Conservation (phyloP, 1,140 invertebrate genomes). For the Onthophagus taurus region DNA sequence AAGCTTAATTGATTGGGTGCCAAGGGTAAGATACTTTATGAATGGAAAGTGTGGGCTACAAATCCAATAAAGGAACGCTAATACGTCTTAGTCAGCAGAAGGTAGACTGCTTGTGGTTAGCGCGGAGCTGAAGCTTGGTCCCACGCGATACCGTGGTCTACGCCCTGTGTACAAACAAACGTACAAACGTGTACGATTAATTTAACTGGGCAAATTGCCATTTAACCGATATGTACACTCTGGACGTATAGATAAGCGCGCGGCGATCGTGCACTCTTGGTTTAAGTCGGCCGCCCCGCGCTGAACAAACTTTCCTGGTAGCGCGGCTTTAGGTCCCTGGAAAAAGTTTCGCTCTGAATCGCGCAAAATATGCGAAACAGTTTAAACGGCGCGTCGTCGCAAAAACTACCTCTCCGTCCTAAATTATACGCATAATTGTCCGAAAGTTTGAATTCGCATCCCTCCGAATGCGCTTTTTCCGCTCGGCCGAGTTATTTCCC, state of each 20-base stretch:
- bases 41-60: constrained; percentile 17
- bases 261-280: no score
- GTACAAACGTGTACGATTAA: constrained; percentile 10
- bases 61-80: constrained; percentile 15
- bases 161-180: constrained; percentile 12
- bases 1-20: constrained; percentile 15
- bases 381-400: no score
- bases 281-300: no score
- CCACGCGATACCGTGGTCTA: background rate
- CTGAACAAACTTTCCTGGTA: no score
- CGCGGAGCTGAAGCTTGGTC: background rate
- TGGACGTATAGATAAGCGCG: constrained; percentile 14
- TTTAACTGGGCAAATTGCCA: constrained; percentile 11
- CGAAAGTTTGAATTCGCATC: no score
- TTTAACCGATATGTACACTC: constrained; percentile 14
- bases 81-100: constrained; percentile 17
- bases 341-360: no score
- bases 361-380: no score
- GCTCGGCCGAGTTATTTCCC: no score
- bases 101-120: constrained; percentile 11
- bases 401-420: no score
- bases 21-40: constrained; percentile 15
- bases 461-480: no score
- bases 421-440: no score
- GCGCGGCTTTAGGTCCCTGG: no score